A percentile compares a stretch with the other conserved stretches of the same genome.
Evolutionary conservation across 2,113 vertebrate species (phyloP).

Genomic region (Macquaria australasica): DNA sequence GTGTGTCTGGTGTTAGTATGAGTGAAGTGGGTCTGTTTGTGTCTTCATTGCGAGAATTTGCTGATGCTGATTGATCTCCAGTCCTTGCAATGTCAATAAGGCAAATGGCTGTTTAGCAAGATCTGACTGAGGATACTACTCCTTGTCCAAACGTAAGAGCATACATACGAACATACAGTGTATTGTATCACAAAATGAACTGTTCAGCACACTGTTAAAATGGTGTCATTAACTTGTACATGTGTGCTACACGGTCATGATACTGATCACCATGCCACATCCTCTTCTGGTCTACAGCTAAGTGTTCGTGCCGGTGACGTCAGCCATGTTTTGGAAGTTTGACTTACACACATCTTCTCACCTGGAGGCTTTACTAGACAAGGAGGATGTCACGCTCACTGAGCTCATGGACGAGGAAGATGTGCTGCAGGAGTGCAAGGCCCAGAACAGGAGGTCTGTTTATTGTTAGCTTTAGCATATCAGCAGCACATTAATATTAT

Average conservation of each 20-base stretch:
- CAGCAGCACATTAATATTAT: neutral
- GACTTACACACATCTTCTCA: slow-evolving; percentile 95
- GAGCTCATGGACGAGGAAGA: slow-evolving; percentile 98
- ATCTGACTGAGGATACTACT: slow-evolving; percentile 75
- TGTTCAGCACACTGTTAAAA: neutral
- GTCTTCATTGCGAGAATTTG: slow-evolving; percentile 43
- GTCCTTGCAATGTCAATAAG: slow-evolving; percentile 69
- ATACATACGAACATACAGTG: neutral
- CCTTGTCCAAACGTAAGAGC: slow-evolving; percentile 77
- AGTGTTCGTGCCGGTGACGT: slow-evolving; percentile 76
- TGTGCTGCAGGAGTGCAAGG: slow-evolving; percentile 96
- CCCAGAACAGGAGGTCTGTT: slow-evolving; percentile 90
- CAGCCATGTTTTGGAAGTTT: slow-evolving; percentile 99
- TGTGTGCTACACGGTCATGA: neutral
- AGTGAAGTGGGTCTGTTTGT: slow-evolving; percentile 33
- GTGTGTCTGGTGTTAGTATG: slow-evolving; percentile 33
- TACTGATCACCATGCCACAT: slow-evolving; percentile 1
- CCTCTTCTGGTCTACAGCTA: slow-evolving; percentile 50
- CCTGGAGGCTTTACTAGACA: slow-evolving; percentile 95
- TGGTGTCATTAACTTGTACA: neutral
- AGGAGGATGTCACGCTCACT: slow-evolving; percentile 91
- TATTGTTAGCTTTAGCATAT: neutral
- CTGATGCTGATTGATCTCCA: slow-evolving; percentile 79
- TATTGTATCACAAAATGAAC: neutral
- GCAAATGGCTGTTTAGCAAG: slow-evolving; percentile 83